phyloP scores from a whole-genome alignment of 2,797 vertebrate genomes.

The Ceryle rudis region DNA sequence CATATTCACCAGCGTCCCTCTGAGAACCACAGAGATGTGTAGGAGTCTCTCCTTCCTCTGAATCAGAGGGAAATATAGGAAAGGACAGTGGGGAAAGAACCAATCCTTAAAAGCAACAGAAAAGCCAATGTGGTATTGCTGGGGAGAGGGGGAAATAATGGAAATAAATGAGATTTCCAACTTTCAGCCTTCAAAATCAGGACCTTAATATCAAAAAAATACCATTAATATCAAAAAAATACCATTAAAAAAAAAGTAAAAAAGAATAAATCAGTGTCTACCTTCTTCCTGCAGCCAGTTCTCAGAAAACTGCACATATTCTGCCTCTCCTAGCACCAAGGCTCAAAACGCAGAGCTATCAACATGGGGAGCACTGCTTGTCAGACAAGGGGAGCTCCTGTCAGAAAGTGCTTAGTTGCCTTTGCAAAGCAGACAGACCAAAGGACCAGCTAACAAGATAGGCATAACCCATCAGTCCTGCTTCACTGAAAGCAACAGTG shows the following conservation, averaged over 20 bases:
- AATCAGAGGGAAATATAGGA: not conserved
- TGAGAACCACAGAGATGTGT: not conserved
- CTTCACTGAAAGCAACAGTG: not conserved
- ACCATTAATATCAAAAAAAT: not conserved
- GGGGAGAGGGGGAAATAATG: not conserved
- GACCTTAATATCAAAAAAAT: not conserved
- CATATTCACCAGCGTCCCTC: not conserved
- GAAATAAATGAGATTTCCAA: not conserved
- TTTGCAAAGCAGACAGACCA: not conserved
- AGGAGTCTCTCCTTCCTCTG: not conserved
- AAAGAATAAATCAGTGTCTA: not conserved
- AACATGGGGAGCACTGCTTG: rapidly evolving
- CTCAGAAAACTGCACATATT: not conserved
- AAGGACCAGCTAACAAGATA: not conserved
- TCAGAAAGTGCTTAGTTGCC: not conserved
- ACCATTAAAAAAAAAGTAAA: not conserved
- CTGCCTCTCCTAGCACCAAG: not conserved
- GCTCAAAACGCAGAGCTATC: not conserved
- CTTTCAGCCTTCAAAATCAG: not conserved
- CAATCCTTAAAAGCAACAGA: not conserved
- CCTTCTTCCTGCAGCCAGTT: not conserved
- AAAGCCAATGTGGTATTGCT: not conserved
- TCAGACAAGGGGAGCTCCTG: not conserved
- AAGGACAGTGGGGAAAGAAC: not conserved
- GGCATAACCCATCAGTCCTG: not conserved